A percentile compares a stretch with the other conserved stretches of the same genome.
Conservation (phyloP, 2,113 vertebrate genomes). For the Mastomys coucha region DNA sequence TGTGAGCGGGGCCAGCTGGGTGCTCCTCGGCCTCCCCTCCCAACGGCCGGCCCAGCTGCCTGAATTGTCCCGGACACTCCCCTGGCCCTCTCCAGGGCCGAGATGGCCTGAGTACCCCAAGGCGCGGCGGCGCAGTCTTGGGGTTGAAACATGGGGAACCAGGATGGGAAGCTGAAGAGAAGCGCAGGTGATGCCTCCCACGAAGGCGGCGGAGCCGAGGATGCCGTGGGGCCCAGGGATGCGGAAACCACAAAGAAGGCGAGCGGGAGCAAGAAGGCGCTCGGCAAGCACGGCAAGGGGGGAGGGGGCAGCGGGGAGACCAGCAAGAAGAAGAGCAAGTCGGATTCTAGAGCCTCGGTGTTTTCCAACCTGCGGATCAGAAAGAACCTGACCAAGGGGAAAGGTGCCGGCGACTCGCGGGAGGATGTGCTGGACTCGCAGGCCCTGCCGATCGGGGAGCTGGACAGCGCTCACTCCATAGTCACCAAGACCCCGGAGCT, state of each 20-base stretch:
- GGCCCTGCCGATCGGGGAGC: slow-evolving; percentile 89
- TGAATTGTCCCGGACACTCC: slow-evolving; percentile 80
- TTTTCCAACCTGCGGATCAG: slow-evolving; percentile 97
- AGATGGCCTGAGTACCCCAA: slow-evolving; percentile 89
- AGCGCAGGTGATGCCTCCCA: slow-evolving; percentile 88
- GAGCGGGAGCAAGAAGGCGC: slow-evolving; percentile 90
- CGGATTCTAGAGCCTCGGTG: slow-evolving; percentile 93
- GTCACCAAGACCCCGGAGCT: slow-evolving; percentile 93
- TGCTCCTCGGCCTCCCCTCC: slow-evolving; percentile 82
- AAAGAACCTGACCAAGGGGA: slow-evolving; percentile 93
- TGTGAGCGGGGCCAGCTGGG: slow-evolving; percentile 86
- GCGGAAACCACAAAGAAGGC: slow-evolving; percentile 92
- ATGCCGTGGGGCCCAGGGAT: slow-evolving; percentile 90
- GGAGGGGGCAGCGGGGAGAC: slow-evolving; percentile 87
- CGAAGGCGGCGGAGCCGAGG: slow-evolving; percentile 87
- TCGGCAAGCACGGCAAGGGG: slow-evolving; percentile 90
- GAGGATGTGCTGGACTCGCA: slow-evolving; percentile 92
- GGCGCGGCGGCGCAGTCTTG: slow-evolving; percentile 82
- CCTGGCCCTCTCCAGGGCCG: slow-evolving; percentile 74
- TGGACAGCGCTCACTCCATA: slow-evolving; percentile 90
- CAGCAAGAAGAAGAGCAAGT: slow-evolving; percentile 93
- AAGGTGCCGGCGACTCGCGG: slow-evolving; percentile 90
- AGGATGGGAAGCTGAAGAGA: slow-evolving; percentile 95
- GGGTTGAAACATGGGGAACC: slow-evolving; percentile 94
- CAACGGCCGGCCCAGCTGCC: slow-evolving; percentile 85